Evolutionary conservation across 53 echinoderm and acorn worm genomes (phyloP).

Genomic region (Echinometra lucunter): DNA sequence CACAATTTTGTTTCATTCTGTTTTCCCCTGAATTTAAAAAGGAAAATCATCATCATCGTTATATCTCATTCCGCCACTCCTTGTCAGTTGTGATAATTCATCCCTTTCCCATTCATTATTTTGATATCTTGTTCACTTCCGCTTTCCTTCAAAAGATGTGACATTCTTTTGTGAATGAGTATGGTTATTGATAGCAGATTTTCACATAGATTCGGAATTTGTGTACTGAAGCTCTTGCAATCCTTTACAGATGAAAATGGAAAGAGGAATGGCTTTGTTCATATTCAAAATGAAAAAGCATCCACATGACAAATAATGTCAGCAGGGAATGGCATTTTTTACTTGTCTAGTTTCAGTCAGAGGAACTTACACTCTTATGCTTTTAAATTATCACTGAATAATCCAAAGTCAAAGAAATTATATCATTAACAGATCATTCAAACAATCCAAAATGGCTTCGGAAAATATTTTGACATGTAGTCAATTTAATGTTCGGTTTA

Average conservation of each 20-base stretch:
- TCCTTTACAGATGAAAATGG: background rate
- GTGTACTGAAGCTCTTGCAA: background rate
- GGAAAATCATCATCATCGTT: background rate
- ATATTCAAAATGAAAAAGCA: background rate
- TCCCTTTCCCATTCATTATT: background rate
- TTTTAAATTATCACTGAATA: too few species aligned
- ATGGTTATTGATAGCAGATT: background rate
- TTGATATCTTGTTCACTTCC: background rate
- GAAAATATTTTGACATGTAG: too few species aligned
- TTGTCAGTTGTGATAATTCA: background rate
- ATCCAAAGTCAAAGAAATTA: too few species aligned
- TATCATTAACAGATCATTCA: too few species aligned
- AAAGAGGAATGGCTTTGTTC: background rate
- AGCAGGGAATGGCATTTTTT: background rate
- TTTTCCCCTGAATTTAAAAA: background rate
- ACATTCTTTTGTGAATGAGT: background rate
- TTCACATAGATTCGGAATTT: background rate
- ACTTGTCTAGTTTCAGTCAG: too few species aligned
- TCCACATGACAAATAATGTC: background rate
- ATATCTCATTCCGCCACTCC: background rate
- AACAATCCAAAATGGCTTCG: too few species aligned
- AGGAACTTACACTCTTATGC: too few species aligned
- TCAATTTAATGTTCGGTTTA: too few species aligned
- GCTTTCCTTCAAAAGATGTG: background rate
- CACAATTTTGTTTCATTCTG: background rate